Conservation (phyloP, 2,888 invertebrate species). For the Acleris holmiana region DNA sequence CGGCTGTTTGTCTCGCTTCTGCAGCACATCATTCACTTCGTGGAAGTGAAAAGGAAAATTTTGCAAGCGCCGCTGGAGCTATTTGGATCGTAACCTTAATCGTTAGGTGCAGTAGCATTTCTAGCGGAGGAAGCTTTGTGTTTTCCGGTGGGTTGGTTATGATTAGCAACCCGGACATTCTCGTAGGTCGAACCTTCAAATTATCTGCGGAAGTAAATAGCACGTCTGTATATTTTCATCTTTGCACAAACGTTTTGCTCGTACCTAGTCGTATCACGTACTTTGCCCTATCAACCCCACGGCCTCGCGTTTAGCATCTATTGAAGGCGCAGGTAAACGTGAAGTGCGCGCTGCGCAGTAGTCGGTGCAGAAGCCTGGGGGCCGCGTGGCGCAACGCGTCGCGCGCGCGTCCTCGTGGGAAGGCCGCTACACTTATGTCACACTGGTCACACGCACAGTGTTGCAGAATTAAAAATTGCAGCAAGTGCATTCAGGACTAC, state of each 20-base stretch:
- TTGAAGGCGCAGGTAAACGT: slow-evolving; percentile 23
- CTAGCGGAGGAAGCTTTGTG: slow-evolving; percentile 10
- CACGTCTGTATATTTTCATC: slow-evolving; percentile 1
- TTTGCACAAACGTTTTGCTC: slow-evolving; percentile 5
- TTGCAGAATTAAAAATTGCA: too few relatives aligned
- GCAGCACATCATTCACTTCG: neutral
- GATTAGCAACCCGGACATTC: slow-evolving; percentile 26
- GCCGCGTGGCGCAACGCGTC: slow-evolving; percentile 52
- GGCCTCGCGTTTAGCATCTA: slow-evolving; percentile 24
- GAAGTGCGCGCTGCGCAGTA: slow-evolving; percentile 40
- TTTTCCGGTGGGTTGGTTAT: slow-evolving; percentile 2
- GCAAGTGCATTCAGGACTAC: too few relatives aligned
- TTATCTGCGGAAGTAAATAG: slow-evolving; percentile 16
- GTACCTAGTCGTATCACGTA: slow-evolving; percentile 22
- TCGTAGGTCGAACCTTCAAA: slow-evolving; percentile 9
- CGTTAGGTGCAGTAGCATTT: slow-evolving; percentile 17
- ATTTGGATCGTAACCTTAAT: slow-evolving; percentile 32
- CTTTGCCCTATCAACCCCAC: slow-evolving; percentile 29
- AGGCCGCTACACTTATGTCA: slow-evolving; percentile 46
- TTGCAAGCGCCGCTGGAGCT: slow-evolving; percentile 22
- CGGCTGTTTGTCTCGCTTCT: slow-evolving; percentile 21
- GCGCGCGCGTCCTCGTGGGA: slow-evolving; percentile 55
- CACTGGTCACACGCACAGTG: neutral
- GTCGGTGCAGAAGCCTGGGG: slow-evolving; percentile 45
- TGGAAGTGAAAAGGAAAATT: slow-evolving; percentile 28